These are phyloP conservation scores for Salvator merianae DNA, from an alignment of 2,113 vertebrate species.

Conservation along the genomic window DNA sequence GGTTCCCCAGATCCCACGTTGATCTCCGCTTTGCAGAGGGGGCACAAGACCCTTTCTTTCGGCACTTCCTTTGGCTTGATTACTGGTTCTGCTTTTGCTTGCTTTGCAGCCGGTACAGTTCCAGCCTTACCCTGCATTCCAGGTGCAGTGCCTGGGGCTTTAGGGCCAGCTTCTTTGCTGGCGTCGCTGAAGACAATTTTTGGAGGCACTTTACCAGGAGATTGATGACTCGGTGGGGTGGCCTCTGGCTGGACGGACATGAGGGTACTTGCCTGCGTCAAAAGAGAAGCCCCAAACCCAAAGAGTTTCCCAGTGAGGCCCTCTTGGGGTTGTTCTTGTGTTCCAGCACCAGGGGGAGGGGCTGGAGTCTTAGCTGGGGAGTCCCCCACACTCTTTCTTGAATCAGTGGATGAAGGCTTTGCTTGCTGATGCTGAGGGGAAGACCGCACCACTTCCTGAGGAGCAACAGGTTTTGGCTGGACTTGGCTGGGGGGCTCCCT, in stretches of 20 bases:
- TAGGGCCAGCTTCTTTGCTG: constrained; percentile 82
- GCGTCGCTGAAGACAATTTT: constrained; percentile 87
- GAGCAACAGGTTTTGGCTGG: constrained; percentile 79
- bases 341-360: constrained; percentile 61
- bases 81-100: constrained; percentile 67
- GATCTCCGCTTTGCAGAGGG: constrained; percentile 93
- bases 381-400: constrained; percentile 84
- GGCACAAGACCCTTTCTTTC: constrained; percentile 86
- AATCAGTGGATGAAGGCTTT: constrained; percentile 80
- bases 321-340: constrained; percentile 90
- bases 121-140: constrained; percentile 69
- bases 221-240: constrained; percentile 79
- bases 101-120: constrained; percentile 39
- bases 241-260: constrained; percentile 90
- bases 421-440: constrained; percentile 81
- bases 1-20: constrained; percentile 83
- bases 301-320: constrained; percentile 97
- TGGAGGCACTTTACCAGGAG: constrained; percentile 87
- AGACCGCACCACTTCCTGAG: constrained; percentile 81
- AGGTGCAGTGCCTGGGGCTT: constrained; percentile 73
- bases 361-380: constrained; percentile 79
- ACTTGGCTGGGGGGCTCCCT: constrained; percentile 61
- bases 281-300: constrained; percentile 92
- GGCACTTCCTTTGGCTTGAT: constrained; percentile 79
- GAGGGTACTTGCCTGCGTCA: constrained; percentile 95